These are phyloP conservation scores for Chrysemys picta DNA, from an alignment of 2,113 vertebrate genomes.

Conservation along the genomic window DNA sequence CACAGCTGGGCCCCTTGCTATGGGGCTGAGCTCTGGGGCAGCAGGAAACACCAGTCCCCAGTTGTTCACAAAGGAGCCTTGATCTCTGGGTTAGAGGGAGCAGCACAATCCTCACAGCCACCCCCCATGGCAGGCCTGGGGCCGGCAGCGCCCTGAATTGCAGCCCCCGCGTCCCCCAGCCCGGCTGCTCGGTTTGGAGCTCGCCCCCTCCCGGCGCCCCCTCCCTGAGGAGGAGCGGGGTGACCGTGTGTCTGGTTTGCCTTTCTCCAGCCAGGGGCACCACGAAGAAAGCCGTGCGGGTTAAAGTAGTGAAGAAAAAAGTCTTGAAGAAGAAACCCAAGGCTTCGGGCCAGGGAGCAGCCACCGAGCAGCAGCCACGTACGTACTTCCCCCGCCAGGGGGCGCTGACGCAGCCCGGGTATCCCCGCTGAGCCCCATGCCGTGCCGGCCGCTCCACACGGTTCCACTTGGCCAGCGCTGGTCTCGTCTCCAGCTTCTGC, in stretches of 20 bases:
- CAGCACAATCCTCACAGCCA: neutral
- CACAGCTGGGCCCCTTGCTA: neutral
- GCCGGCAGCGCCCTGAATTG: neutral
- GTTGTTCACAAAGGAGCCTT: too few species aligned
- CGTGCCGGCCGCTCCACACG: too few species aligned
- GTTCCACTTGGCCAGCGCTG: too few species aligned
- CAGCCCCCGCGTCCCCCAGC: neutral
- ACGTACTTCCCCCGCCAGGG: neutral
- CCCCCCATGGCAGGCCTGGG: neutral
- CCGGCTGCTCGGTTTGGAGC: neutral
- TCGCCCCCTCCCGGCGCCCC: neutral
- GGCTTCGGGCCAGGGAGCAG: neutral
- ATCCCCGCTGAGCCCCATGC: neutral
- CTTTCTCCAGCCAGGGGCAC: neutral
- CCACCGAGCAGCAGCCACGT: neutral
- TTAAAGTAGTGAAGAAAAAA: slow-evolving; percentile 37
- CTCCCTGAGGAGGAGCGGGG: neutral
- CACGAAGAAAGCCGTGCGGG: neutral
- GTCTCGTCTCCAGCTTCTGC: too few species aligned
- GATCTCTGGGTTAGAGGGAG: too few species aligned
- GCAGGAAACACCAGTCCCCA: neutral
- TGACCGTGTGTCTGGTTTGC: neutral
- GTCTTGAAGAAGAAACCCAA: slow-evolving; percentile 48
- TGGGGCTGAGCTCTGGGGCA: neutral
- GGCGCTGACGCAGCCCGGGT: neutral